A percentile compares a stretch with the other conserved stretches of the same genome.
These are phyloP conservation scores for Cabera pusaria DNA, from an alignment of 2,888 invertebrate genomes.

Conservation along the genomic window DNA sequence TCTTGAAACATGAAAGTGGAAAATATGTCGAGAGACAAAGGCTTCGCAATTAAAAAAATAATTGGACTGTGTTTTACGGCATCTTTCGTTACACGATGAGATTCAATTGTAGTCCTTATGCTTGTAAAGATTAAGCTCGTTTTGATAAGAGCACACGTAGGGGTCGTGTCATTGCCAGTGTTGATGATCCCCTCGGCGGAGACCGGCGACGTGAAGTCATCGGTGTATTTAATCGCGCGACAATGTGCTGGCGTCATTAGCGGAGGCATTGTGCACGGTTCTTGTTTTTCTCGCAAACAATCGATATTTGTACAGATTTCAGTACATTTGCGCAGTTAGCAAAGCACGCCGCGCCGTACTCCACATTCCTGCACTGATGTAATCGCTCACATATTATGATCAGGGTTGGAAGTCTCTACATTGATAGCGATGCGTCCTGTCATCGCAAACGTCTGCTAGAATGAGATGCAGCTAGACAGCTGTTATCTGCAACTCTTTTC, in stretches of 20 bases:
- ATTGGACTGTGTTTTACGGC: conserved; percentile 19
- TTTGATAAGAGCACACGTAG: conserved; percentile 29
- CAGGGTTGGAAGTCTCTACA: no score
- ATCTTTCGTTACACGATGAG: conserved; percentile 11
- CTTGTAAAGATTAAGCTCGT: conserved; percentile 7
- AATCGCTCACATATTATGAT: conserved; percentile 45
- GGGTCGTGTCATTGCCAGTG: conserved; percentile 57
- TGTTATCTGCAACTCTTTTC: no score
- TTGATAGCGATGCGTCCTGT: no score
- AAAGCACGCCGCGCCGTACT: conserved; percentile 13
- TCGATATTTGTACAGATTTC: conserved; percentile 73
- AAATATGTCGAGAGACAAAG: conserved; percentile 15
- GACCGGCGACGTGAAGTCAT: conserved; percentile 62
- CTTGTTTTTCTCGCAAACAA: conserved; percentile 59
- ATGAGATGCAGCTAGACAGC: no score
- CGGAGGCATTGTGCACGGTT: conserved; percentile 54
- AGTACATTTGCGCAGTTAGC: conserved; percentile 68
- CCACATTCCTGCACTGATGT: conserved; percentile 54
- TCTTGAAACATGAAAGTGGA: conserved; percentile 17
- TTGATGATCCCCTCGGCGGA: conserved; percentile 53
- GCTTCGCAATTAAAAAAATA: conserved; percentile 25
- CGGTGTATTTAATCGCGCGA: conserved; percentile 49
- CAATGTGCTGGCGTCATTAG: conserved; percentile 57
- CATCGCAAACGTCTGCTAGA: no score
- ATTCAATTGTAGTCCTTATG: conserved; percentile 19